phyloP scores from a whole-genome alignment of 1,140 invertebrate species.

The Caenorhabditis brenneri region DNA sequence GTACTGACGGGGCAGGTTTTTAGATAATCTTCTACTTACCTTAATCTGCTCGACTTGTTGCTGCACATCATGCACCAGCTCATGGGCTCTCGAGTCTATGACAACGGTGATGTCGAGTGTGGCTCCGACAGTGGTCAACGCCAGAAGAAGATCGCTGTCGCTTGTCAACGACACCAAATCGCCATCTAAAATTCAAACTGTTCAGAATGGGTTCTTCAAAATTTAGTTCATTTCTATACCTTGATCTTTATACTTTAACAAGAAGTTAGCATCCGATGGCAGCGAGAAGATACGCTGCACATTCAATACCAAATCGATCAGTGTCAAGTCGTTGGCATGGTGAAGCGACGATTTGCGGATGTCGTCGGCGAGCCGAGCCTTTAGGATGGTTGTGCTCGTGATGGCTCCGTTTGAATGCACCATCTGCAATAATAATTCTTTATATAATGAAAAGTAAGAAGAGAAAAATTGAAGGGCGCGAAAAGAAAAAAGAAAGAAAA shows the following conservation, averaged over 20 bases:
- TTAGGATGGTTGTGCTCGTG: constrained; percentile 31
- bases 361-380: constrained; percentile 51
- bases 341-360: constrained; percentile 60
- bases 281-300: constrained; percentile 62
- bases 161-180: constrained; percentile 62
- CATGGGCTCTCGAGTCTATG: constrained; percentile 38
- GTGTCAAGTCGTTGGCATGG: constrained; percentile 60
- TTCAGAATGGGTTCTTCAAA: background rate
- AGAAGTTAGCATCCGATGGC: constrained; percentile 45
- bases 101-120: constrained; percentile 36
- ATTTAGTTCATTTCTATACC: constrained; percentile 38
- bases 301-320: constrained; percentile 62
- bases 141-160: constrained; percentile 60
- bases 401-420: constrained; percentile 41
- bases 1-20: too few relatives aligned
- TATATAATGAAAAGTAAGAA: background rate
- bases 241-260: constrained; percentile 61
- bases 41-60: constrained; percentile 35
- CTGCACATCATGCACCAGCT: background rate
- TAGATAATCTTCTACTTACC: too few relatives aligned
- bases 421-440: constrained; percentile 12
- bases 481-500: too few relatives aligned
- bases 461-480: too few relatives aligned
- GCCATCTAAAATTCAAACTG: constrained; percentile 51
- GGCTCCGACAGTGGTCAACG: constrained; percentile 47